Percentiles rank a stretch among this genome's conserved stretches.
Evolutionary conservation across 1,140 invertebrate species (phyloP).

Genomic region (Acyrthosiphon pisum): DNA sequence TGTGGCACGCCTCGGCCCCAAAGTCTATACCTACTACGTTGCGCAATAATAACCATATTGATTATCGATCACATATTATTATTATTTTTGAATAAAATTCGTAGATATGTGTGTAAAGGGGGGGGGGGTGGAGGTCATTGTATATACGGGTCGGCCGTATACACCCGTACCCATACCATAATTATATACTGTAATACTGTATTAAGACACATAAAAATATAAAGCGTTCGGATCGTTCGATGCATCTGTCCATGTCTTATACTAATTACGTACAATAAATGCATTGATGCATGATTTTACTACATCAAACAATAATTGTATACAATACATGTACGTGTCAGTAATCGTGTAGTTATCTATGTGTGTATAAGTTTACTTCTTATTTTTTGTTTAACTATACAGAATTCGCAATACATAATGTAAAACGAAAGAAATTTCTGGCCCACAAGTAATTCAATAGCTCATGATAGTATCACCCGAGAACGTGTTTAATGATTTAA

Average conservation of each 20-base stretch:
- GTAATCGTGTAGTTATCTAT: neutral
- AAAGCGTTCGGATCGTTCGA: neutral
- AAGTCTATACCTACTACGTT: neutral
- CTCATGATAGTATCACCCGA: neutral
- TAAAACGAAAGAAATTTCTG: neutral
- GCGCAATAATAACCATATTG: neutral
- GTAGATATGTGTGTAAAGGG: neutral
- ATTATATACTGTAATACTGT: no score
- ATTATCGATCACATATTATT: neutral
- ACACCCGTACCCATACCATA: neutral
- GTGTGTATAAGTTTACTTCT: neutral
- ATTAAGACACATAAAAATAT: neutral
- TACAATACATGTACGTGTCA: no score
- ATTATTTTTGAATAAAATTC: neutral
- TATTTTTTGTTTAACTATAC: neutral
- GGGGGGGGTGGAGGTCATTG: neutral
- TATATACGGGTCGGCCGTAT: neutral
- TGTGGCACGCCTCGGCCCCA: neutral
- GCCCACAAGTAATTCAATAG: constrained; percentile 17
- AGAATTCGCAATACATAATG: neutral
- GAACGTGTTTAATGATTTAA: constrained; percentile 48
- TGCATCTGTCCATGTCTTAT: neutral
- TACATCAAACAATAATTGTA: neutral
- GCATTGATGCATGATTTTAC: neutral
- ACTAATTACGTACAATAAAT: neutral